Conservation (phyloP, 2,888 invertebrate species). For the Junonia oenone region DNA sequence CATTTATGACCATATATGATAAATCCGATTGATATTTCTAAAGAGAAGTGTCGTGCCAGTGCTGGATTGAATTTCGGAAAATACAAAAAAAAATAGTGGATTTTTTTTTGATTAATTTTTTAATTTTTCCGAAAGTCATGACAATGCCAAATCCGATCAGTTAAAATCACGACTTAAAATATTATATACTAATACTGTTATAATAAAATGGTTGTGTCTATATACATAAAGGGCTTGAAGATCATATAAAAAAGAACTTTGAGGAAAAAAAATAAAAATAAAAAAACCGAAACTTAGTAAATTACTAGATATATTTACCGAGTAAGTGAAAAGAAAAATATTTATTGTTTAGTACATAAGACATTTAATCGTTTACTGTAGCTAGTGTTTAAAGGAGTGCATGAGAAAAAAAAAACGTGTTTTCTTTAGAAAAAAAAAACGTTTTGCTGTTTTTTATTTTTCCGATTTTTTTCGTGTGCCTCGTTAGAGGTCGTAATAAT, state of each 20-base stretch:
- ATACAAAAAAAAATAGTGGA: conserved; percentile 45
- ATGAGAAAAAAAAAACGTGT: conserved; percentile 29
- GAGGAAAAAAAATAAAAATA: conserved; percentile 31
- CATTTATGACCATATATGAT: no score
- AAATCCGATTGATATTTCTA: no score
- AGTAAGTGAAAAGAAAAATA: conserved; percentile 73
- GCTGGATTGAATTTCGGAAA: no score
- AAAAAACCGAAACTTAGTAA: conserved; percentile 53
- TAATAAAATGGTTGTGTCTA: conserved; percentile 73
- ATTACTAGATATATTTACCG: conserved; percentile 73
- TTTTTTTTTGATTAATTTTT: conserved; percentile 32
- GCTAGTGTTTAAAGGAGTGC: conserved; percentile 44
- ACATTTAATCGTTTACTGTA: conserved; percentile 73
- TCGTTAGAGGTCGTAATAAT: conserved; percentile 20
- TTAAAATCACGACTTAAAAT: conserved; percentile 43
- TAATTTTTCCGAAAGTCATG: conserved; percentile 36
- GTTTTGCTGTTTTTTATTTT: conserved; percentile 33
- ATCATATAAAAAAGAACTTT: conserved; percentile 45
- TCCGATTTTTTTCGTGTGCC: conserved; percentile 24
- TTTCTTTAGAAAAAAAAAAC: conserved; percentile 22
- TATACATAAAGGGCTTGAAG: conserved; percentile 57
- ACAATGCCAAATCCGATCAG: conserved; percentile 68
- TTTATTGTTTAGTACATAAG: conserved; percentile 68
- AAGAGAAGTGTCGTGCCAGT: conserved; percentile 8
- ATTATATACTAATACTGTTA: conserved; percentile 52